These are phyloP conservation scores for Tylochromis polylepis DNA, from an alignment of 2,113 vertebrate species.

Conservation along the genomic window DNA sequence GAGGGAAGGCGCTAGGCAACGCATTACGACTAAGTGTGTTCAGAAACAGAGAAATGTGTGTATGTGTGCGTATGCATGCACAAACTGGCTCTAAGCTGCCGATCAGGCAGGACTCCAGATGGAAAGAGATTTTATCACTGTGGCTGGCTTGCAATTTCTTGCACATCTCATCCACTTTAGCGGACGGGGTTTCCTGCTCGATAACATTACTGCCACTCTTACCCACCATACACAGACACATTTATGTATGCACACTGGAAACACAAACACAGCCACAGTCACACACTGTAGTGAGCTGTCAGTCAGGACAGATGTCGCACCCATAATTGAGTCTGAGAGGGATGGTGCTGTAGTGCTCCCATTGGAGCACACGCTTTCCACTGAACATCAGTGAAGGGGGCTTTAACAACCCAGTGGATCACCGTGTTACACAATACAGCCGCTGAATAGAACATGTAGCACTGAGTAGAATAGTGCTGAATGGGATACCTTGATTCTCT, in stretches of 20 bases:
- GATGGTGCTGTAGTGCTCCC: constrained; percentile 37
- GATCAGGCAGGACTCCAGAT: constrained; percentile 57
- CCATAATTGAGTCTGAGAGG: constrained; percentile 65
- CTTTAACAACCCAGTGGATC: constrained; percentile 31
- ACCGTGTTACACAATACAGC: constrained; percentile 22
- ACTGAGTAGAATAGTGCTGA: background rate
- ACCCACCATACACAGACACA: background rate
- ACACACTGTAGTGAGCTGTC: constrained; percentile 38
- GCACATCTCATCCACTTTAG: constrained; percentile 58
- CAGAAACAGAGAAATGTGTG: background rate
- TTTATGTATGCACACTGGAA: background rate
- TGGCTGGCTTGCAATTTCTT: constrained; percentile 59
- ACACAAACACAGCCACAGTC: background rate
- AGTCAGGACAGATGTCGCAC: constrained; percentile 61
- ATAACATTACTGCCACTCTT: constrained; percentile 39
- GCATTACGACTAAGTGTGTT: background rate
- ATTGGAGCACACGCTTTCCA: constrained; percentile 28
- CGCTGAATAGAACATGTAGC: constrained; percentile 14
- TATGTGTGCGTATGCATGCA: background rate
- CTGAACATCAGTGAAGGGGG: constrained; percentile 44
- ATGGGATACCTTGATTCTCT: background rate
- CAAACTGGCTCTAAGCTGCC: constrained; percentile 24
- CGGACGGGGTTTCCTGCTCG: constrained; percentile 39
- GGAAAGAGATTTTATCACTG: constrained; percentile 65
- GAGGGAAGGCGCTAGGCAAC: background rate